Base-by-base conservation (phyloP, 2,888 invertebrate genomes). In the Drosophila sordidapex region DNA sequence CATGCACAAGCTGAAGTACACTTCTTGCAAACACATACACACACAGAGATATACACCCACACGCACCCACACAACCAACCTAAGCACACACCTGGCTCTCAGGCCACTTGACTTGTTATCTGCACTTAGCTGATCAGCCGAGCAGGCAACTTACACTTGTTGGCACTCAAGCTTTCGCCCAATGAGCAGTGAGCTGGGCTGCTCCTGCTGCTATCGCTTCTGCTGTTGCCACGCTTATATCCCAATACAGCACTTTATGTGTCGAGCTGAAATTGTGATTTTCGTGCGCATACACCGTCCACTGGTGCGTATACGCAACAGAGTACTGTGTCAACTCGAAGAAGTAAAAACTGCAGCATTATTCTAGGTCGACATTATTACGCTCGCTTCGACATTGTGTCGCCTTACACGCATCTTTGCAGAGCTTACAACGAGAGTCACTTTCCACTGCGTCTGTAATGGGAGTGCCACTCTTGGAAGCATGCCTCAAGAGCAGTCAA, bases 21-120 rank as follows among this genome's bases (percentile, higher is more conserved):
- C 74, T 65, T 81, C 70, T 72, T 61, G 43, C 76, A 87, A 87
- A 75, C 60, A 73, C 62, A 49, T 25, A 54, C 33, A 58, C 29
- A 51, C 48, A 7, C 51, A 59, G 27, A 49, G 48, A 38, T 58
- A 40, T 59, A 35, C 21, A 18, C 38, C 46, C 36, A 49, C 38
- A 18, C 43, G 33, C n/a, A 31, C 33, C 36, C 29, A 27, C 33
- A 31, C 18, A 53, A 31, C 27, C 56, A 36, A 38, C 18, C 2
- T 18, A 35, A 21, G 29, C 36, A 64, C 61, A 52, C 57, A 61
- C 61, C 36, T 79, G 72, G 56, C 75, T 73, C 69, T 70, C 72
- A 62, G 68, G 67, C 63, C 79, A 88, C 90, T 88, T 88, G 81
- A 83, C 79, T 89, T 83, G 80, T 76, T 86, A 90, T 88, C 83